Evolutionary conservation across 1,140 invertebrate species (phyloP), one percentile per base, ranked within the genome.

Genomic region (Harlomillsia oculata): DNA sequence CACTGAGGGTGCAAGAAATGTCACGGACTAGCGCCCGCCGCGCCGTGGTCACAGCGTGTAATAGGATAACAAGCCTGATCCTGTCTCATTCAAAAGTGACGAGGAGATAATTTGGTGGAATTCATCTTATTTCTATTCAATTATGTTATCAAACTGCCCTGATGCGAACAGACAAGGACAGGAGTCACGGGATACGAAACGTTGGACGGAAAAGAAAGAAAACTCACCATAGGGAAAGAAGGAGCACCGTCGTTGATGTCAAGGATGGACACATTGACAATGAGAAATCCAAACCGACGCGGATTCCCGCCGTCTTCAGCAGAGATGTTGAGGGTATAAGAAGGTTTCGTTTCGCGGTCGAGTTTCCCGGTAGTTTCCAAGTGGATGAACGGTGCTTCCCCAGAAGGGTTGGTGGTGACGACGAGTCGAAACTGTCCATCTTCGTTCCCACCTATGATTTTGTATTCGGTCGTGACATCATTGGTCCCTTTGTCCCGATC

Each of bases 241-340:
- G 61, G 61, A 11, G 53, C 43, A 36, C 57, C 53, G 55, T 63
- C 55, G 43, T 58, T 62, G 9, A 50, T 46, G 28, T 62, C 93
- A 46, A 94, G 71, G 52, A 94, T 85, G 14, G 84, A 85, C 9
- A 93, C 85, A 69, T 91, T 90, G n/a, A 95, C 87, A 71, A 85
- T 78, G 16, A 93, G 72, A 69, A 82, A 94, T 20, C 90, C 92
- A 56, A 82, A 78, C 62, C 82, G 78, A 0, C 87, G 79, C 3
- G 89, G 88, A 49, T 72, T 76, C 3, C 89, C 89, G 2, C 87
- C 84, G 72, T 96, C 92, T 44, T 82, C 75, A 0, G 89, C 92
- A 18, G 89, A 91, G 57, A 96, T 85, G 70, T 94, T 94, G 25
- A 96, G 72, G 39, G 80, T 77, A 68, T 95, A 94, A 70, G 80